Evolutionary conservation across 2,797 vertebrate species (phyloP), one percentile per base, ranked within the genome.

Genomic region (Trachops cirrhosus): DNA sequence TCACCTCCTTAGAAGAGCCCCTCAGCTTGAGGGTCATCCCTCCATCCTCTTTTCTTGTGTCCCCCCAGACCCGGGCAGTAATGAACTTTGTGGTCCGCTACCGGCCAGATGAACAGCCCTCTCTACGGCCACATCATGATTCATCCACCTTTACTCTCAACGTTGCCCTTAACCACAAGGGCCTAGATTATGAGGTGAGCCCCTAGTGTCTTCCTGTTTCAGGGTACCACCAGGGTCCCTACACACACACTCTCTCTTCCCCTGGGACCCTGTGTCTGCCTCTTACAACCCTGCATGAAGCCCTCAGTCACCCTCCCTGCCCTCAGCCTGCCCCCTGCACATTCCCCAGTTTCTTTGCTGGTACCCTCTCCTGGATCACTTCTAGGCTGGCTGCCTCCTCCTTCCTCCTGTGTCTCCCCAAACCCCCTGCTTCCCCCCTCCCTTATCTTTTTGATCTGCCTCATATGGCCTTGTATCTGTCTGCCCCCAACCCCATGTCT

Each of bases 81-180:
- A 99, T 99, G 99, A 99, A 99, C 97, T 99, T 99, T 1, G 99
- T 99, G 96, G 99, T 99, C 19, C 99, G 99, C 2, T 99, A 99
- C 97, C 98, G 99, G 34, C 99, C 99, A 0, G 99, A 99, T 0
- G 99, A 99, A 91, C 99, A 99, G 94, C 99, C 99, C 0, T 98
- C 97, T 0, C 98, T 99, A 6, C 98, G 99, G 6, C 99, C 99
- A 0, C 99, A 99, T 92, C 99, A 99, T 3, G 99, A 99, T 97
- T 99, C 99, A 0, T 99, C 99, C 87, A 99, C 99, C 7, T 99
- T 99, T 98, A 99, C 99, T 96, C 98, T 99, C 96, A 99, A 99
- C 62, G 97, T 99, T 0, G 99, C 99, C 15, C 95, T 99, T 86
- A 99, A 99, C 98, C 98, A 96, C 32, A 99, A 99, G 92, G 97